phyloP scores from a whole-genome alignment of 2,113 vertebrate genomes.

The Ciconia maguari region DNA sequence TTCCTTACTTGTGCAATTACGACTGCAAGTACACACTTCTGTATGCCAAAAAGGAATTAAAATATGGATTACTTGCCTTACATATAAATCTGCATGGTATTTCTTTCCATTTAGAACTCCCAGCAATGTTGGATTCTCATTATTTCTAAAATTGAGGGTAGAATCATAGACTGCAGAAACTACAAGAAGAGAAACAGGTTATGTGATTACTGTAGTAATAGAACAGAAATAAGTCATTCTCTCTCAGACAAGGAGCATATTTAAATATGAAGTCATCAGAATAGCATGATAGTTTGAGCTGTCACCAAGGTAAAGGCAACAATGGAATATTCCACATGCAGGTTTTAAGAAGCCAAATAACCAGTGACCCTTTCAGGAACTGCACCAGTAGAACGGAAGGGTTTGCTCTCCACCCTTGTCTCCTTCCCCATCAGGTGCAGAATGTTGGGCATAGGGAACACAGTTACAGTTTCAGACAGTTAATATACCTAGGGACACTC shows the following conservation, averaged over 20 bases:
- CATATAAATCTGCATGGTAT: conserved; percentile 91
- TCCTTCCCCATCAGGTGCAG: neutral
- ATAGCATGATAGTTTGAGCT: neutral
- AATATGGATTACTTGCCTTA: conserved; percentile 78
- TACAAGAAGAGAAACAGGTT: conserved; percentile 71
- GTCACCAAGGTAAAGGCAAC: neutral
- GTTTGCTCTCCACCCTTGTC: neutral
- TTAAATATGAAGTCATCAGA: neutral
- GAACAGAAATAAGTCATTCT: neutral
- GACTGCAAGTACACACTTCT: neutral
- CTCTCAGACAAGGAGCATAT: neutral
- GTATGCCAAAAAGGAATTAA: neutral
- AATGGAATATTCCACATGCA: neutral
- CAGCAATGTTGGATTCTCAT: conserved; percentile 87
- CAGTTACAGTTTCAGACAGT: neutral
- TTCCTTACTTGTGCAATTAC: neutral
- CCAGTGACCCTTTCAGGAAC: neutral
- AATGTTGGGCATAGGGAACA: neutral
- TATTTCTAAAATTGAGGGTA: conserved; percentile 96
- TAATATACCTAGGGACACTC: neutral
- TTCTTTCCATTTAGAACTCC: conserved; percentile 92
- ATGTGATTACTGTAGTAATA: neutral
- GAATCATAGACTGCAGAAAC: conserved; percentile 95
- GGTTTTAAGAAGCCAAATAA: neutral
- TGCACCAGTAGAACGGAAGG: neutral